phyloP scores from a whole-genome alignment of 2,113 vertebrate species.

The Microcebus jonahi region DNA sequence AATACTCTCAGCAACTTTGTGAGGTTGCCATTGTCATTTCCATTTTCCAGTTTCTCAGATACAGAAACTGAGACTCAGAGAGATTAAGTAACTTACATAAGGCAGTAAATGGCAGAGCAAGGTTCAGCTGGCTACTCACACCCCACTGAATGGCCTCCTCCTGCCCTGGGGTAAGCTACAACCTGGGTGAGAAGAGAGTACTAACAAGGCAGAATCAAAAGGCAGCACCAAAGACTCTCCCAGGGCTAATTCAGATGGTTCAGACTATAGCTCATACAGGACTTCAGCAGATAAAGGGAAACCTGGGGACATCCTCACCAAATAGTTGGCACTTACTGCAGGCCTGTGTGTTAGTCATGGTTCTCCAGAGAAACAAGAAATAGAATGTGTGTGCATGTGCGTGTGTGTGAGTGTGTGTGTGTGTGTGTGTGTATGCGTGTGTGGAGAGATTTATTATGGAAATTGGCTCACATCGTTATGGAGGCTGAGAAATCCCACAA shows the following conservation, averaged over 20 bases:
- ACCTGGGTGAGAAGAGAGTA: neutral
- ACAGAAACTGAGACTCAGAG: neutral
- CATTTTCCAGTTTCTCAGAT: constrained; percentile 22
- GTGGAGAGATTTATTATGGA: neutral
- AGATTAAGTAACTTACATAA: neutral
- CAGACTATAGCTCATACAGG: neutral
- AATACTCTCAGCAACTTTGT: neutral
- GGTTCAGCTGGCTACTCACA: too few relatives aligned
- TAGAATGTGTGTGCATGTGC: neutral
- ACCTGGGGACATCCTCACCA: neutral
- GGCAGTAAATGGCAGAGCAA: neutral
- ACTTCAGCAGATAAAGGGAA: neutral
- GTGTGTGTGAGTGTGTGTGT: neutral
- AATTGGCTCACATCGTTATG: neutral
- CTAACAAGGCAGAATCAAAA: neutral
- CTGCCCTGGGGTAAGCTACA: neutral
- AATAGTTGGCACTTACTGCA: neutral
- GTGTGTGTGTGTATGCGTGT: neutral
- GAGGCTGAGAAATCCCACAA: neutral
- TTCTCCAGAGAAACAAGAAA: neutral
- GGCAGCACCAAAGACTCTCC: neutral
- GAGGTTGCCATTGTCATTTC: neutral
- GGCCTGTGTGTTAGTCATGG: neutral
- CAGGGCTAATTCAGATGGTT: neutral
- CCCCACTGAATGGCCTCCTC: too few relatives aligned